Base-by-base conservation (phyloP, 2,113 vertebrate species). In the Scartelaos histophorus region DNA sequence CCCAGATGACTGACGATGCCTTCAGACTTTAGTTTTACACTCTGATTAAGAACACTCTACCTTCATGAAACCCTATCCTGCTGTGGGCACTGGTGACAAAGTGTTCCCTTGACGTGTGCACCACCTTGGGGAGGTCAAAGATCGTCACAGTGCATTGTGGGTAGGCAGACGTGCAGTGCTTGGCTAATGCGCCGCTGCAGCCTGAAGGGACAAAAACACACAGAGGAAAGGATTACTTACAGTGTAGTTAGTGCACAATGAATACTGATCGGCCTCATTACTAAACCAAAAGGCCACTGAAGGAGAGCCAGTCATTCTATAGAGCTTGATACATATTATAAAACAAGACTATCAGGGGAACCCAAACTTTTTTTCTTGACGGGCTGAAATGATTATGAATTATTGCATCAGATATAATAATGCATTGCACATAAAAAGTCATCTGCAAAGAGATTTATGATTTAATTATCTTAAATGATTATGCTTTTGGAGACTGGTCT, bases 101-200 rank as follows among this genome's bases (percentile, higher is more conserved):
- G 71, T 90, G 90, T 35, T 91, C 84, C 79, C 82, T 90, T 0
- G 94, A 93, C 25, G 80, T 74, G 25, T 57, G 76, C 0, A 95
- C 90, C 10, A 97, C 96, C 45, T 93, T 92, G 0, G 95, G 94
- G 70, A 95, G 82, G 84, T 98, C 96, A 29, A 96, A 95, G 54
- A 98, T 91, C 7, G 91, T 94, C 68, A 97, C 93, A 0, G 24
- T 84, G 69, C 94, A 94, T 7, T 85, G 85, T 1, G 95, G 95
- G 87, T 98, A 96, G 45, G 91, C 82, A 7, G 92, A 89, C 16
- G 90, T 85, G 73, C 87, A 95, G 2, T 92, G 93, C 67, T 67
- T 90, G 19, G 96, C 96, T 91, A 98, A 89, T 49, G 94, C 95
- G 22, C 96, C 96, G 5, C 95, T 94, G 13, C 96, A 94, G 29